Conservation (phyloP, 2,888 invertebrate genomes). For the Galeopsomyia nigrocyanea region DNA sequence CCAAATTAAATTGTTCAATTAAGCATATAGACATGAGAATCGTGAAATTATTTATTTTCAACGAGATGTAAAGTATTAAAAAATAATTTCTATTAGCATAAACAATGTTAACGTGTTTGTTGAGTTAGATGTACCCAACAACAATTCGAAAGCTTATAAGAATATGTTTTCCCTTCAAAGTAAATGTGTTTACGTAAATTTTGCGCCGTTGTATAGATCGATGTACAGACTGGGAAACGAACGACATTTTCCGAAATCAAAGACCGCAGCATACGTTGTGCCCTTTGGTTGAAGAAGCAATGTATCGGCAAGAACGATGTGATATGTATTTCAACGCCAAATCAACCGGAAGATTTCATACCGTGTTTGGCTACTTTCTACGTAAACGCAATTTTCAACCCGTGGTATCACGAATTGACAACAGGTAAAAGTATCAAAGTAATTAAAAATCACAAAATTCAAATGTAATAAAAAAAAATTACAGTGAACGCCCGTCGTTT, state of each 20-base stretch:
- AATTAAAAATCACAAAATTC: conserved; percentile 34
- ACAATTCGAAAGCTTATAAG: no score
- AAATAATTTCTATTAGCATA: background rate
- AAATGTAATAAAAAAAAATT: no score
- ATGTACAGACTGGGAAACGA: conserved; percentile 49
- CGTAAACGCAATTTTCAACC: conserved; percentile 56
- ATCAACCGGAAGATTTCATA: conserved; percentile 54
- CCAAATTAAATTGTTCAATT: no score
- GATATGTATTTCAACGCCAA: conserved; percentile 54
- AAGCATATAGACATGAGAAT: no score
- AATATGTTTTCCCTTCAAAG: no score
- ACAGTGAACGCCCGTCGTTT: conserved; percentile 8
- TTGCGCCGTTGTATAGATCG: conserved; percentile 49
- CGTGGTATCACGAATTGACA: conserved; percentile 56
- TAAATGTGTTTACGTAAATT: no score
- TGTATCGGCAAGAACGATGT: conserved; percentile 55
- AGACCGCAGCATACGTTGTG: conserved; percentile 57
- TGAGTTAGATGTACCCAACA: no score
- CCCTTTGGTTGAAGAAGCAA: conserved; percentile 57
- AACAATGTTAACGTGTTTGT: background rate
- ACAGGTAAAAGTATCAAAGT: conserved; percentile 54
- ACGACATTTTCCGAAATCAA: conserved; percentile 52
- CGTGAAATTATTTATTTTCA: background rate
- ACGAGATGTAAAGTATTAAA: no score
- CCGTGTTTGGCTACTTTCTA: conserved; percentile 55